Base-by-base conservation (phyloP, 2,888 invertebrate genomes). In the Sphaerolaimus hirsutus region DNA sequence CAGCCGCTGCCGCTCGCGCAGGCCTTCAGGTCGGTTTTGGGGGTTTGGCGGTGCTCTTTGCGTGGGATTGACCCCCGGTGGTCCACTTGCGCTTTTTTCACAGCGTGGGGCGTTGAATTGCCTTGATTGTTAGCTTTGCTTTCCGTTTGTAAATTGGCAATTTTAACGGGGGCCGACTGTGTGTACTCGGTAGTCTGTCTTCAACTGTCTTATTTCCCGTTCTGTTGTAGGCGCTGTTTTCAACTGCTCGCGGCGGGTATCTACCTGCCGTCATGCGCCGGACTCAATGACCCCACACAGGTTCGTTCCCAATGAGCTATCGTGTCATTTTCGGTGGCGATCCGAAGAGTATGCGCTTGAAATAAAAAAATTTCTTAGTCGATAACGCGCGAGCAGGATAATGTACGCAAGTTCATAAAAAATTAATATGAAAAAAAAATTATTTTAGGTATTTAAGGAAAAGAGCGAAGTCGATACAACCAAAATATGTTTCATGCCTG, bases 41-140 rank as follows among this genome's bases (percentile, higher is more conserved):
- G 14, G 32, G 10, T 10, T 43, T 23, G 23, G 24, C 17, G n/a
- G 25, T 43, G 12, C 7, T 23, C 10, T 27, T 27, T n/a, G n/a
- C n/a, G n/a, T n/a, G n/a, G n/a, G n/a, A n/a, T n/a, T n/a, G n/a
- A 87, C 67, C 86, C 89, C 1, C 65, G 93, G 49, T 79, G 87
- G 2, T 78, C 93, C 50, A 84, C 84, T 60, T 75, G 79, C 43
- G 91, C 91, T 0, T 93, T 84, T 67, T 67, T 65, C 67, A 66
- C 56, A 58, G 41, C 36, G 5, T 7, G 14, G 14, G 10, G 14
- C 10, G 10, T 10, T 43, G 32, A 23, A 22, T 5, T 10, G 25
- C 22, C n/a, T 10, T 23, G 27, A 12, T 27, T 22, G 5, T 26
- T 29, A 29, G 3, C 22, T 24, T 10, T 43, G 10, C 26, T 3